phyloP scores from a whole-genome alignment of 2,797 vertebrate species.

The Dendrocincla fuliginosa region DNA sequence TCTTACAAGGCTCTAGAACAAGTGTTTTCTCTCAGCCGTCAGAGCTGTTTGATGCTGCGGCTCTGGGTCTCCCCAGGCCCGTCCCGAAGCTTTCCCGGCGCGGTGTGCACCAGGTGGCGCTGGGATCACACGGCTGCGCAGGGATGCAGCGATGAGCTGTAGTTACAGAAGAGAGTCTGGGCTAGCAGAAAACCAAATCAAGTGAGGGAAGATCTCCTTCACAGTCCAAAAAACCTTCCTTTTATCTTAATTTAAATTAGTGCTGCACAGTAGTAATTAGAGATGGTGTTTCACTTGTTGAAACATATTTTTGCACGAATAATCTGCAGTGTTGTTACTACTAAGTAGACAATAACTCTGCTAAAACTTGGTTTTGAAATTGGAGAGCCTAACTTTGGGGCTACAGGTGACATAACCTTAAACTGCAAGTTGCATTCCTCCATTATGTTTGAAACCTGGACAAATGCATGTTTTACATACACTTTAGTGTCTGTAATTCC shows the following conservation, averaged over 20 bases:
- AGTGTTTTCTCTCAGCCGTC: neutral
- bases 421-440: neutral
- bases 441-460: neutral
- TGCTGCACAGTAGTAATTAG: neutral
- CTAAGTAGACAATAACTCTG: neutral
- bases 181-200: neutral
- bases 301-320: neutral
- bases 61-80: neutral
- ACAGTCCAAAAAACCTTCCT: neutral
- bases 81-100: neutral
- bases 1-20: neutral
- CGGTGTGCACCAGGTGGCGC: slow-evolving; percentile 49
- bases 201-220: neutral
- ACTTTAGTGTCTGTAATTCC: neutral
- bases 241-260: neutral
- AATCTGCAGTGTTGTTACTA: neutral
- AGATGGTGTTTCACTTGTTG: neutral
- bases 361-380: neutral
- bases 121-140: neutral
- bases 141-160: accelerated
- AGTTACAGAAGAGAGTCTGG: neutral
- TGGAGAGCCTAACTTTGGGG: neutral
- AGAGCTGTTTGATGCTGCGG: neutral
- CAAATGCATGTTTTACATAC: neutral
- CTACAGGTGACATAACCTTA: neutral